These are phyloP conservation scores for Drosophila parthenogenetica DNA, from an alignment of 2,888 invertebrate species.

Conservation along the genomic window DNA sequence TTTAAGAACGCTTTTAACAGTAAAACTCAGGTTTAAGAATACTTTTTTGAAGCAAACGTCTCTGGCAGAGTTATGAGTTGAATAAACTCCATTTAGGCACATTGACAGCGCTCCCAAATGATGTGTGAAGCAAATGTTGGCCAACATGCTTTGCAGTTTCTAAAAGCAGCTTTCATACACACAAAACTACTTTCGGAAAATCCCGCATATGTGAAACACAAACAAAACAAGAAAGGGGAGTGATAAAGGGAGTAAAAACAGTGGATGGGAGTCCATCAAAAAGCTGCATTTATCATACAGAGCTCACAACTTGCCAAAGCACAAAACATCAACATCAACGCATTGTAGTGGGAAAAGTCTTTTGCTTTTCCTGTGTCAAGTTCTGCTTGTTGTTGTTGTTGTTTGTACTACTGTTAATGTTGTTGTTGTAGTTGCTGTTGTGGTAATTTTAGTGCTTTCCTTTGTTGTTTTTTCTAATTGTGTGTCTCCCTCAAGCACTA, in stretches of 20 bases:
- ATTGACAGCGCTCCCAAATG: conserved; percentile 33
- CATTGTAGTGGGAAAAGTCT: conserved; percentile 42
- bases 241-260: not conserved
- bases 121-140: conserved; percentile 42
- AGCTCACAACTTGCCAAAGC: conserved; percentile 55
- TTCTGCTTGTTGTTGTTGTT: conserved; percentile 26
- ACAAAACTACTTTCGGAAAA: conserved; percentile 19
- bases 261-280: conserved; percentile 45
- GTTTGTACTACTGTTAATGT: not conserved
- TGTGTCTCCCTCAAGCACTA: conserved; percentile 23
- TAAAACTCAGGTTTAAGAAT: too few species aligned
- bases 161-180: conserved; percentile 42
- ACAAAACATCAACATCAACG: conserved; percentile 45
- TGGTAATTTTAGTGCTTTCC: conserved; percentile 26
- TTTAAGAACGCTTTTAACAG: too few species aligned
- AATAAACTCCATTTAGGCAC: conserved; percentile 33
- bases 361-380: conserved; percentile 45
- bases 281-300: conserved; percentile 68
- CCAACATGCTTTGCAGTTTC: conserved; percentile 12
- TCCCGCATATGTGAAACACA: conserved; percentile 16
- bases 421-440: not conserved
- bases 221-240: conserved; percentile 9
- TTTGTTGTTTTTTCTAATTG: conserved; percentile 11
- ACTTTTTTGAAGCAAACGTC: too few species aligned
- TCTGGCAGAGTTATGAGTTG: conserved; percentile 21